Evolutionary conservation across 2,888 invertebrate genomes (phyloP), one percentile per base, ranked within the genome.

Genomic region (Sminthurinus aureus): DNA sequence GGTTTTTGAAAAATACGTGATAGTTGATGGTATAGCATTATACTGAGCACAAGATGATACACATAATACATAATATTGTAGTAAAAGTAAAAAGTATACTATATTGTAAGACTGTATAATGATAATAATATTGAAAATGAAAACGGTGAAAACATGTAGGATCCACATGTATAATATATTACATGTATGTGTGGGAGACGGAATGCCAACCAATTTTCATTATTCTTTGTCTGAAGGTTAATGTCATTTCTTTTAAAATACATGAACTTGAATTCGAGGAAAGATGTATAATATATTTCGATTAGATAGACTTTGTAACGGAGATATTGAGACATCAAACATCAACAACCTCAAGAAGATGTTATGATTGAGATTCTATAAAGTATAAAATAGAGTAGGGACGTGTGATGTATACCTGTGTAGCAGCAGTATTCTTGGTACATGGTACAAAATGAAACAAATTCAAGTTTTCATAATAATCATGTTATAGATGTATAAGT

Each of bases 201-300:
- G 38, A 38, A 38, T 38, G 6, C 38, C 38, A 38, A 38, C 67
- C 67, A 67, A 67, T 67, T 67, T 67, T 67, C 64, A 15, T n/a
- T 64, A 64, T 18, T 8, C 64, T 38, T 38, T 38, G 38, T 38
- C n/a, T 67, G 22, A 67, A 67, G 67, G 67, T 67, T 67, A 67
- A 67, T 67, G 67, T 67, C 67, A 67, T 67, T n/a, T 67, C 22
- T 67, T 67, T 9, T n/a, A 67, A 20, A 13, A 67, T n/a, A 66
- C 15, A 67, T 67, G n/a, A 67, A 67, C 67, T 67, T 67, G 67
- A 67, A 67, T 20, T n/a, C n/a, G 2, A 64, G n/a, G 64, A 64
- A 15, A 22, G 67, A 67, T n/a, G 67, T 11, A 22, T 13, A 20
- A 67, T n/a, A 20, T 11, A 22, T 13, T 64, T 13, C 13, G 0